Base-by-base conservation (phyloP, 2,797 vertebrate genomes). In the Chelon auratus region DNA sequence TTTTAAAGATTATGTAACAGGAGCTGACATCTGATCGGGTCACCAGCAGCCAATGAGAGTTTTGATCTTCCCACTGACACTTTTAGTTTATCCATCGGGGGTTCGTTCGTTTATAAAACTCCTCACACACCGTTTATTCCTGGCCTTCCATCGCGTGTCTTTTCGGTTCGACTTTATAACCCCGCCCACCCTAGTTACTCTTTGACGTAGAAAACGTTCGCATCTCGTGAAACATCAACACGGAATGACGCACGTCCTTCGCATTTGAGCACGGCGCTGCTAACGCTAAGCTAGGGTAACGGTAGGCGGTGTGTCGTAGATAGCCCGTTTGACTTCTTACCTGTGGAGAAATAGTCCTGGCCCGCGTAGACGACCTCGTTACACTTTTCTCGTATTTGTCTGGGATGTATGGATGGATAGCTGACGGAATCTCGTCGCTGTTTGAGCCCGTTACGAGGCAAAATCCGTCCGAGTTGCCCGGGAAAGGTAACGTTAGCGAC, bases 401-500 rank as follows among this genome's bases (percentile, higher is more conserved):
- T 93, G 94, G 91, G 89, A 95, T 95, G 95, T 95, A 95, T 92
- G 94, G 92, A 94, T 95, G 95, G 94, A 93, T 95, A 93, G 88
- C 94, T 93, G 94, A 94, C 91, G 93, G 94, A 90, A 88, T 95
- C 33, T 94, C 93, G 80, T 95, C 95, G 90, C 90, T 95, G 33
- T 94, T 95, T 85, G 93, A 94, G 88, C 93, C 94, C 79, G 70
- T 90, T 73, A 83, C 81, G 65, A 84, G 90, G 70, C 89, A 87
- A 56, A 90, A 83, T 36, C 84, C 83, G 56, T 72, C 68, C 26
- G 87, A 87, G 77, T 92, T 90, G 84, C 89, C 89, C 85, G 81
- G 68, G 36, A 87, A 80, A 77, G 81, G 81, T n/a, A 77, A 69
- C 74, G 61, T 40, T 39, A 60, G 74, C 62, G 58, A 43, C 39